Evolutionary conservation across 2,888 invertebrate species (phyloP).

Genomic region (Mimas tiliae): DNA sequence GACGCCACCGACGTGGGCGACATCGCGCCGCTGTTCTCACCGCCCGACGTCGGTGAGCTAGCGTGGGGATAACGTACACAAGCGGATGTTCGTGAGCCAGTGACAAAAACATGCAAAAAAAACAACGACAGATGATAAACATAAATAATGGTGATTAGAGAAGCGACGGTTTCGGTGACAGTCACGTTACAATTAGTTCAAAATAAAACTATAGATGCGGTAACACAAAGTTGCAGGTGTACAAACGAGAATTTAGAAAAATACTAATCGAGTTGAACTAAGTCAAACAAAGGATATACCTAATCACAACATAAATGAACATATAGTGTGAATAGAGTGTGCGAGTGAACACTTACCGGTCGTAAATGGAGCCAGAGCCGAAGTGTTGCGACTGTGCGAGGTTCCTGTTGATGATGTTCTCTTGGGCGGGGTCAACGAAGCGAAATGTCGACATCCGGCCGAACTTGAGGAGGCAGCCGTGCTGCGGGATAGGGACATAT

Average conservation of each 20-base stretch:
- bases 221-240: conserved; percentile 54
- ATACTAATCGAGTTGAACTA: conserved; percentile 42
- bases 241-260: conserved; percentile 44
- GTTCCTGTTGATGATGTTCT: conserved; percentile 90
- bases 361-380: conserved; percentile 91
- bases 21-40: conserved; percentile 76
- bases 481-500: conserved; percentile 71
- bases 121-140: conserved; percentile 69
- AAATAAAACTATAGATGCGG: conserved; percentile 48
- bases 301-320: conserved; percentile 58
- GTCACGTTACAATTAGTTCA: conserved; percentile 47
- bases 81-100: conserved; percentile 82
- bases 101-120: conserved; percentile 82
- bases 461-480: conserved; percentile 93
- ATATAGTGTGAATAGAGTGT: conserved; percentile 31
- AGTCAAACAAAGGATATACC: conserved; percentile 51
- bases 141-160: conserved; percentile 64
- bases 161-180: conserved; percentile 59
- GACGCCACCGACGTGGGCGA: conserved; percentile 72
- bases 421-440: conserved; percentile 93
- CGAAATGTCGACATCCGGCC: conserved; percentile 94
- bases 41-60: conserved; percentile 80
- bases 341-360: conserved; percentile 86
- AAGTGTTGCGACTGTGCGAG: conserved; percentile 89
- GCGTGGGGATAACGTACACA: conserved; percentile 71